Conservation (phyloP, 2,888 invertebrate genomes). For the Limnephilus marmoratus region DNA sequence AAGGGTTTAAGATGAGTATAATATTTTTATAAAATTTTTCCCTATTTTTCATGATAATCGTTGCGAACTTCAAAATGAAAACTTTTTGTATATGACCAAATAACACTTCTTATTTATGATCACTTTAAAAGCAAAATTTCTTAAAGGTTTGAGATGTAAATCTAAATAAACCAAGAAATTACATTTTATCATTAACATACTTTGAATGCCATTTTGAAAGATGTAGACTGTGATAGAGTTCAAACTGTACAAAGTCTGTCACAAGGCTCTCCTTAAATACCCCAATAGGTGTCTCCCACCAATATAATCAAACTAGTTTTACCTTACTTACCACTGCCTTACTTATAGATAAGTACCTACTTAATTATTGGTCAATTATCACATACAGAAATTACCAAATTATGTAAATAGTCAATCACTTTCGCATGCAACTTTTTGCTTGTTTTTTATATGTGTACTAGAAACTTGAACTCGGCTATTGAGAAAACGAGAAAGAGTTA, state of each 20-base stretch:
- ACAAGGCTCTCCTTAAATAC: not conserved
- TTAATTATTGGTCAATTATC: not conserved
- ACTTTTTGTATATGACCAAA: not conserved
- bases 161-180: too few relatives aligned
- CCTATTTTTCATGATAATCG: not conserved
- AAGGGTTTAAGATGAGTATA: not conserved
- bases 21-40: too few relatives aligned
- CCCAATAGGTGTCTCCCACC: not conserved
- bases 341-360: not conserved
- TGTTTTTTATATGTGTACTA: not conserved
- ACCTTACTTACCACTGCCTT: not conserved
- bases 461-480: not conserved
- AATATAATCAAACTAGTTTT: not conserved
- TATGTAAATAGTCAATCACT: not conserved
- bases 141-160: too few relatives aligned
- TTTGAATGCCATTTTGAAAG: slow-evolving; percentile 22
- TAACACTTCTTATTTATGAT: too few relatives aligned
- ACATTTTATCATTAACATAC: not conserved
- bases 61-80: not conserved
- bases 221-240: not conserved
- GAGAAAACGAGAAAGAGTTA: not conserved
- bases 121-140: too few relatives aligned
- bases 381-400: not conserved
- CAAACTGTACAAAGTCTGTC: not conserved
- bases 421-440: not conserved